A percentile compares a stretch with the other conserved stretches of the same genome.
Conservation (phyloP, 1,140 invertebrate genomes). For the Drosophila rufa region DNA sequence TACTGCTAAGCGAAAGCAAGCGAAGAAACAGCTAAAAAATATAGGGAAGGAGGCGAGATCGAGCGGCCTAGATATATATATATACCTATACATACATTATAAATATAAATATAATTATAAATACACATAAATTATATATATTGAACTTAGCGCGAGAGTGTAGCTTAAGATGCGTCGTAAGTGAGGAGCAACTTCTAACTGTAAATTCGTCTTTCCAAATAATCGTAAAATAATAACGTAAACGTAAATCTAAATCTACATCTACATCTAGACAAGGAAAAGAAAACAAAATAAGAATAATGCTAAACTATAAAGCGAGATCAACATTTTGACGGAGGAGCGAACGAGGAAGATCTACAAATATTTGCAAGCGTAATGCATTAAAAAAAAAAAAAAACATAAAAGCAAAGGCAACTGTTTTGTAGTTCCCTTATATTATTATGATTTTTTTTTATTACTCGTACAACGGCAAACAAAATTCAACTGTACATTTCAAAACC, state of each 20-base stretch:
- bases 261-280: constrained; percentile 28
- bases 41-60: constrained; percentile 3
- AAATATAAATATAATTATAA: constrained; percentile 28
- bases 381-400: constrained; percentile 4
- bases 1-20: constrained; percentile 13
- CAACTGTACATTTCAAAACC: constrained; percentile 51
- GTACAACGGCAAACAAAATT: constrained; percentile 51
- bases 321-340: constrained; percentile 19
- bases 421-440: constrained; percentile 20
- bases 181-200: constrained; percentile 68
- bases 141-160: constrained; percentile 41
- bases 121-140: constrained; percentile 35
- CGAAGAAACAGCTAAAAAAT: not conserved
- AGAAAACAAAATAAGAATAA: constrained; percentile 22
- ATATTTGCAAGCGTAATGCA: constrained; percentile 21
- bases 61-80: constrained; percentile 38
- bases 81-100: constrained; percentile 36
- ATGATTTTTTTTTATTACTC: constrained; percentile 43
- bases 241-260: constrained; percentile 42
- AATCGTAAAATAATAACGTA: constrained; percentile 68
- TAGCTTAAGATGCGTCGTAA: constrained; percentile 45
- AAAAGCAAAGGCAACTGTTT: constrained; percentile 25
- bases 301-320: constrained; percentile 38
- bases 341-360: constrained; percentile 21
- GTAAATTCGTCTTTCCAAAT: constrained; percentile 84